Percentiles rank a stretch among this genome's conserved stretches.
phyloP scores from a whole-genome alignment of 35 echinoderm and acorn worm genomes.

The Apostichopus japonicus region DNA sequence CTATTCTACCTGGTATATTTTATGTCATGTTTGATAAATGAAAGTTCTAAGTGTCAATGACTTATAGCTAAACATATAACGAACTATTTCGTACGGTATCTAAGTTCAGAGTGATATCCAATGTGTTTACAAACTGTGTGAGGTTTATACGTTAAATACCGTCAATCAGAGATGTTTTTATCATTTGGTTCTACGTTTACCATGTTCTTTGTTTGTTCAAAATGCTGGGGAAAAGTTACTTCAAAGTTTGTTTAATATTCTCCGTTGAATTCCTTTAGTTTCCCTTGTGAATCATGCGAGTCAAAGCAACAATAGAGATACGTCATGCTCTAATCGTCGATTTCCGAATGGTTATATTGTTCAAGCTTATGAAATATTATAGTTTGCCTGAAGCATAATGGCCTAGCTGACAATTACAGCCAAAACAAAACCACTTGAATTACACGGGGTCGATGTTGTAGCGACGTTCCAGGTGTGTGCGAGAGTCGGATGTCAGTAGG shows the following conservation, averaged over 20 bases:
- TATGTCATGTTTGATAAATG: no score
- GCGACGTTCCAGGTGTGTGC: conserved; percentile 26
- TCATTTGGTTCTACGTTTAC: neutral
- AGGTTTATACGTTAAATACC: neutral
- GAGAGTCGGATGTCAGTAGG: conserved; percentile 21
- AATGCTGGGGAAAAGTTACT: conserved; percentile 38
- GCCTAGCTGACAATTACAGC: conserved; percentile 40
- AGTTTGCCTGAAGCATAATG: conserved; percentile 6
- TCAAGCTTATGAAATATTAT: conserved; percentile 48
- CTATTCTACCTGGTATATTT: no score
- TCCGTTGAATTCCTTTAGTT: conserved; percentile 9
- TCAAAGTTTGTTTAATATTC: conserved; percentile 52
- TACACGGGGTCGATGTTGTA: conserved; percentile 37
- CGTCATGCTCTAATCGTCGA: conserved; percentile 33
- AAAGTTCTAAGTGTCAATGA: neutral
- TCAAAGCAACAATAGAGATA: conserved; percentile 31
- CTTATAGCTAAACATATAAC: neutral
- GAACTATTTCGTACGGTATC: neutral
- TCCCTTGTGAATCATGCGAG: conserved; percentile 8
- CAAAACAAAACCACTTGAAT: conserved; percentile 44
- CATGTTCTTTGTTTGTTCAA: neutral
- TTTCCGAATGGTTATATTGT: conserved; percentile 46
- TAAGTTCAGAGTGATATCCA: no score
- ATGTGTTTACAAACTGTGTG: neutral
- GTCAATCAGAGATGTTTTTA: neutral